Percentiles rank a stretch among this genome's conserved stretches.
These are phyloP conservation scores for Cyanoramphus novaezelandiae DNA, from an alignment of 2,113 vertebrate species.

Conservation along the genomic window DNA sequence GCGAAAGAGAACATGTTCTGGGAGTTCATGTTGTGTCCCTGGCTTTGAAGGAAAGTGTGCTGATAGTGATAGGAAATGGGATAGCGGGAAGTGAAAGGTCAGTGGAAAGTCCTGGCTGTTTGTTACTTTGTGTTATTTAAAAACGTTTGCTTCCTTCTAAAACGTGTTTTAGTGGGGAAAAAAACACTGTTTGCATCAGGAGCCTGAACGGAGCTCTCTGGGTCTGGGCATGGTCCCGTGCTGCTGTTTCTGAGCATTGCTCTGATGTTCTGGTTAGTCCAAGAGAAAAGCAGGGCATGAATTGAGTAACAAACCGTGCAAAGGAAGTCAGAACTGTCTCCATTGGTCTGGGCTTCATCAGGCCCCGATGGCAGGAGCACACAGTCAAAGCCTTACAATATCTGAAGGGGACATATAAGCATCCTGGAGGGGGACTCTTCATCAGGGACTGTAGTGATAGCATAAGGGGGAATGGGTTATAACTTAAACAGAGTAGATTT, in stretches of 20 bases:
- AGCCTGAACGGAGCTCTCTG: not conserved
- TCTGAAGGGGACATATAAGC: not conserved
- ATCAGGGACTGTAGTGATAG: not conserved
- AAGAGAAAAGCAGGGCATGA: not conserved
- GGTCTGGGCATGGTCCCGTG: not conserved
- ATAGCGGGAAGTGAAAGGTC: slow-evolving; percentile 49
- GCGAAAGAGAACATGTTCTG: not conserved
- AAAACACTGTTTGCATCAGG: not conserved
- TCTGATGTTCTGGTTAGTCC: not conserved
- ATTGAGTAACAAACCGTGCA: not conserved
- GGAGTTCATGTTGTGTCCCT: slow-evolving; percentile 21
- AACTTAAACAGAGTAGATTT: not conserved
- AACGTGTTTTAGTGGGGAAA: not conserved
- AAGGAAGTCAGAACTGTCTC: not conserved
- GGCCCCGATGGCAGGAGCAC: accelerated
- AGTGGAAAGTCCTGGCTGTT: slow-evolving; percentile 58
- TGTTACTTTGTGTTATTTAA: slow-evolving; percentile 32
- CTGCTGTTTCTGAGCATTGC: not conserved
- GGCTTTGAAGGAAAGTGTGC: slow-evolving; percentile 16
- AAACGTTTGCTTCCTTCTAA: slow-evolving; percentile 36
- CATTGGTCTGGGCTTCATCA: not conserved
- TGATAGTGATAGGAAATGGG: slow-evolving; percentile 64
- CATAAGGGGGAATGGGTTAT: not conserved
- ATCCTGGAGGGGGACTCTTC: not conserved
- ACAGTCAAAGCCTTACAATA: not conserved